These are phyloP conservation scores for Apis dorsata DNA, from an alignment of 1,140 invertebrate genomes.

Conservation along the genomic window DNA sequence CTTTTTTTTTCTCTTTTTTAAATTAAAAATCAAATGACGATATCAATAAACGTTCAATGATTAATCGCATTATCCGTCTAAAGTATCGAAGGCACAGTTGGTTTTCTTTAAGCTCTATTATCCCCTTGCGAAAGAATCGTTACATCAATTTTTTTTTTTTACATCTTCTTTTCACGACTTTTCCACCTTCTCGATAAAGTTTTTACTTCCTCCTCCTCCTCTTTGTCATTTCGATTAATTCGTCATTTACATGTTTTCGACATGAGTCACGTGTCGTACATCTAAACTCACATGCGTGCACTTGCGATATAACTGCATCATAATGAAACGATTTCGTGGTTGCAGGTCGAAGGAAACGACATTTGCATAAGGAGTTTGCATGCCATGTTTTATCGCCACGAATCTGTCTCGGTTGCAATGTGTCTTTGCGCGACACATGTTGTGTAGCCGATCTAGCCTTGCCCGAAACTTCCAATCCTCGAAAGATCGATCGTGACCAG, in stretches of 20 bases:
- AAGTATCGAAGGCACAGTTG: too few relatives aligned
- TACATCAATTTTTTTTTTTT: too few relatives aligned
- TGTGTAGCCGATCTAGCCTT: conserved; percentile 27
- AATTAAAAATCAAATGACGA: too few relatives aligned
- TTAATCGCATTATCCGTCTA: too few relatives aligned
- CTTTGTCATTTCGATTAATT: neutral
- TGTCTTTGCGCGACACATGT: conserved; percentile 18
- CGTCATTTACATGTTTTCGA: neutral
- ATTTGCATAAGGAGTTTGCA: conserved; percentile 34
- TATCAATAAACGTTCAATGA: too few relatives aligned
- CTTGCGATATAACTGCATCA: neutral
- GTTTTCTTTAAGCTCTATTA: too few relatives aligned
- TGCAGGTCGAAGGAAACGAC: neutral
- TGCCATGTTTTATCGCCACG: conserved; percentile 7
- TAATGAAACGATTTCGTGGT: neutral
- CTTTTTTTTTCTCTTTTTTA: too few relatives aligned
- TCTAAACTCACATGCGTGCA: neutral
- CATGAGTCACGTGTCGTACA: neutral
- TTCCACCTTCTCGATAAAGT: neutral
- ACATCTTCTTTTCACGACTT: neutral
- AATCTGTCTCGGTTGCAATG: conserved; percentile 36
- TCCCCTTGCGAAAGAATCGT: too few relatives aligned
- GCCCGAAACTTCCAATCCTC: neutral
- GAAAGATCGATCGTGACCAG: conserved; percentile 11
- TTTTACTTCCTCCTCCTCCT: neutral